phyloP scores from a whole-genome alignment of 1,140 invertebrate genomes.

The Pollicipes pollicipes region DNA sequence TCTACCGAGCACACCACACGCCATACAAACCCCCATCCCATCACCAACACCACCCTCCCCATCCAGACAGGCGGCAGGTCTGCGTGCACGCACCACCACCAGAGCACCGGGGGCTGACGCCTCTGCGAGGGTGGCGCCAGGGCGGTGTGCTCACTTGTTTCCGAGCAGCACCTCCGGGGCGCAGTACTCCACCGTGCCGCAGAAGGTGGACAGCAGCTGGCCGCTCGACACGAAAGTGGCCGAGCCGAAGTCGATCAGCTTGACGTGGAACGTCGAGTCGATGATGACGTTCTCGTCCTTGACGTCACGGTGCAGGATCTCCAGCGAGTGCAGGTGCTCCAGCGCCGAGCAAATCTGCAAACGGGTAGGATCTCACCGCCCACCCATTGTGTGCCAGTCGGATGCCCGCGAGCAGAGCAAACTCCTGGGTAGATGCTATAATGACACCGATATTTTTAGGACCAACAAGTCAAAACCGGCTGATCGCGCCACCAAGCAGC shows the following conservation, averaged over 20 bases:
- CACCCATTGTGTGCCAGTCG: background rate
- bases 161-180: conserved; percentile 54
- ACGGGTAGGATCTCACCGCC: background rate
- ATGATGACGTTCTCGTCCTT: conserved; percentile 63
- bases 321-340: conserved; percentile 43
- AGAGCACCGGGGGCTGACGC: no score
- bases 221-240: conserved; percentile 43
- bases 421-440: background rate
- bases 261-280: conserved; percentile 50
- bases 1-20: no score
- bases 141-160: conserved; percentile 42
- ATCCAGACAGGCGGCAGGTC: no score
- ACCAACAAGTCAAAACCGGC: no score
- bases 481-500: no score
- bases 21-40: no score
- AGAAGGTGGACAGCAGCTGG: conserved; percentile 50
- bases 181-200: conserved; percentile 61
- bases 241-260: conserved; percentile 61
- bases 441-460: no score
- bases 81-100: no score
- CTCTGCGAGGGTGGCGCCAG: background rate
- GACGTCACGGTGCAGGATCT: conserved; percentile 51
- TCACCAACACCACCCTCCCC: no score
- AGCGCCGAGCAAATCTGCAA: conserved; percentile 46
- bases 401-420: background rate